Evolutionary conservation across 2,797 vertebrate genomes (phyloP).

Genomic region (Rhinogobio ventralis): DNA sequence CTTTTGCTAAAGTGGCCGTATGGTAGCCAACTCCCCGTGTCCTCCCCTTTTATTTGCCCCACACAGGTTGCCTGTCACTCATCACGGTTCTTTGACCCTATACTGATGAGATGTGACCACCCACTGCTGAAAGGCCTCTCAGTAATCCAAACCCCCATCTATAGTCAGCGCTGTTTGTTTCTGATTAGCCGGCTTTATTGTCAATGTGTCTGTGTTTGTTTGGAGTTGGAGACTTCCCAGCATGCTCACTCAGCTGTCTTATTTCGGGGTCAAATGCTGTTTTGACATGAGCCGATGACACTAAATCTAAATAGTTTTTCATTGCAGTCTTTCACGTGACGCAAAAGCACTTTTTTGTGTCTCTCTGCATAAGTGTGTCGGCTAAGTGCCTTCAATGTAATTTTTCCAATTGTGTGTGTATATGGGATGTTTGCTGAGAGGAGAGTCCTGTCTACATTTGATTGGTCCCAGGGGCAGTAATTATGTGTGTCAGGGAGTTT

Average conservation of each 20-base stretch:
- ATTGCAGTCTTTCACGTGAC: neutral
- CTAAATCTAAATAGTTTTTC: neutral
- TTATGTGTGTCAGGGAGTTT: constrained; percentile 29
- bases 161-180: constrained; percentile 44
- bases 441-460: neutral
- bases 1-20: constrained; percentile 39
- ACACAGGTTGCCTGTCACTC: constrained; percentile 50
- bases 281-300: neutral
- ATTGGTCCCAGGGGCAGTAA: constrained; percentile 36
- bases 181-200: constrained; percentile 34
- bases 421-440: constrained; percentile 22
- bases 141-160: constrained; percentile 35
- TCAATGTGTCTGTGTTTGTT: constrained; percentile 52
- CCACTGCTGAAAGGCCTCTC: constrained; percentile 19
- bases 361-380: neutral
- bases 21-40: neutral
- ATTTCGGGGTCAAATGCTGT: neutral
- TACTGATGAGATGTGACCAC: constrained; percentile 53
- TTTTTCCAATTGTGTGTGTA: constrained; percentile 23
- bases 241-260: constrained; percentile 10
- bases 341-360: neutral
- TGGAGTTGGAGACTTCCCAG: constrained; percentile 21
- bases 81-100: constrained; percentile 20
- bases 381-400: constrained; percentile 39
- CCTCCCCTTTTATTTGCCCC: constrained; percentile 48